Base-by-base conservation (phyloP, 2,888 invertebrate species). In the Agonopterix alstromeriana region DNA sequence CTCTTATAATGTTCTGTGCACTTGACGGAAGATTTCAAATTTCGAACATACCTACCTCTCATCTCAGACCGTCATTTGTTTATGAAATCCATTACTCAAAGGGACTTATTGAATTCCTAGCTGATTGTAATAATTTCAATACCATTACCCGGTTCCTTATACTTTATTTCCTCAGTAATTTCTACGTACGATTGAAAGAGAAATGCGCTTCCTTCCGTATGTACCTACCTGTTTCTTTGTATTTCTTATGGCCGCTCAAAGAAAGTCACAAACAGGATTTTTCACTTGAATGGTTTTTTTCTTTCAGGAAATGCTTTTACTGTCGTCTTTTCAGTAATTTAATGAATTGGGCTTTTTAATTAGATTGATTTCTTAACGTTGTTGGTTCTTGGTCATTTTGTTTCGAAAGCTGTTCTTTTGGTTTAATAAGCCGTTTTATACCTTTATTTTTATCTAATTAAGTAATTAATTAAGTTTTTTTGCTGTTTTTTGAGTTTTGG, bases 71-170 rank as follows among this genome's bases (percentile, higher is more conserved):
- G 50, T 53, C 55, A 51, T 55, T 58, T 53, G 54, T 56, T 56
- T 52, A 52, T 53, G 52, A 50, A 55, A 54, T 49, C 49, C 55
- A 57, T 65, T 69, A 67, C 69, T 67, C 63, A 67, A 65, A 67
- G 56, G 59, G 64, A 56, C 57, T 61, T 57, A 35, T 42, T 8
- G 41, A 42, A 42, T 42, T 53, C 44, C 48, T 51, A 51, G 54
- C 54, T 56, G 49, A 56, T 59, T 57, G 47, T 53, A 42, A 42
- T 42, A 11, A 46, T 57, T 61, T 55, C 27, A 27, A 27, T 27
- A 7, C 27, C 27, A 27, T 27, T 27, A 27, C 27, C 27, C 27
- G 27, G 51, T 56, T 51, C 53, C 45, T 46, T 51, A 57, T 54
- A 46, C 52, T 49, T 53, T 49, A 27, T 27, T 27, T 27, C 5